phyloP scores from a whole-genome alignment of 2,797 vertebrate species.

The Pelobates cultripes region DNA sequence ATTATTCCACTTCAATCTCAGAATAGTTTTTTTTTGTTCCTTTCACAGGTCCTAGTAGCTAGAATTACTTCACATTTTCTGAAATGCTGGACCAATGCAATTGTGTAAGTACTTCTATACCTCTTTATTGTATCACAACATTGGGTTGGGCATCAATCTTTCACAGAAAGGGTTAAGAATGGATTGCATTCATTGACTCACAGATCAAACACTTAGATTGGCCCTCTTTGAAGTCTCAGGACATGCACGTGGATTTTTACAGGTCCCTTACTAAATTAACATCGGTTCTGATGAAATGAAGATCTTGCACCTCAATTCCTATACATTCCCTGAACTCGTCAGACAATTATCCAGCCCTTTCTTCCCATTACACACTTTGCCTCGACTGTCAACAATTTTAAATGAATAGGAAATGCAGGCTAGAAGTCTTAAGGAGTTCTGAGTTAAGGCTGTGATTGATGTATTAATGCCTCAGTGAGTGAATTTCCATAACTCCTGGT shows the following conservation, averaged over 20 bases:
- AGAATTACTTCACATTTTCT: no score
- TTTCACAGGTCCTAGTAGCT: no score
- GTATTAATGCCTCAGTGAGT: background rate
- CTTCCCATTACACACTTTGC: background rate
- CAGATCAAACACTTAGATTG: background rate
- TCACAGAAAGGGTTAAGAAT: no score
- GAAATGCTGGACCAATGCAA: no score
- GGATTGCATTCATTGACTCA: background rate
- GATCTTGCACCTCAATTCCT: background rate
- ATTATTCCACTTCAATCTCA: no score
- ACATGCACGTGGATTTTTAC: background rate
- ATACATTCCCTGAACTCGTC: background rate
- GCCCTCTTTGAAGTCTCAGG: background rate
- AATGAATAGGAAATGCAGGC: background rate
- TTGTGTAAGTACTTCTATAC: no score
- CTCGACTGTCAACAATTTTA: background rate
- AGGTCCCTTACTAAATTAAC: background rate
- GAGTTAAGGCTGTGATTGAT: background rate
- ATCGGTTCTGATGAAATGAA: background rate
- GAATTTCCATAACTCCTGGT: background rate
- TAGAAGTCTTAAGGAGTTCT: background rate
- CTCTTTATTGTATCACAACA: no score
- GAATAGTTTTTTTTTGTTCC: no score
- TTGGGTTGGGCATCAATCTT: no score
- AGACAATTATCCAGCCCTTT: background rate